These are phyloP conservation scores for Tragelaphus scriptus DNA, from an alignment of 2,113 vertebrate genomes.

Conservation along the genomic window DNA sequence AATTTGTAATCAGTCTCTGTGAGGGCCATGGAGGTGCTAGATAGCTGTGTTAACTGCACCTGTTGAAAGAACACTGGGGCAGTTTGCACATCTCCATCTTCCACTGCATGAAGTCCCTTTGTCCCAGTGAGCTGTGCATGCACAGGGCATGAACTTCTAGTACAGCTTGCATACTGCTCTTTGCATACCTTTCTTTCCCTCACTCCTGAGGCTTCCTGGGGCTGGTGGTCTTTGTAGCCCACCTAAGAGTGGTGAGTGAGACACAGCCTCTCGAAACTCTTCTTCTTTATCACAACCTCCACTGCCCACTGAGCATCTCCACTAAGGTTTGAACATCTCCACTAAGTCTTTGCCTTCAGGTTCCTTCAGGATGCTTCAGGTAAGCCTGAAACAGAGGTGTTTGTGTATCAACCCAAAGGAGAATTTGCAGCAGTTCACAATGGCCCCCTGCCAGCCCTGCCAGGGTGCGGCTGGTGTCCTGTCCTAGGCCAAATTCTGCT, in stretches of 20 bases:
- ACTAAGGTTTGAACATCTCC: not conserved
- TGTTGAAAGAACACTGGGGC: not conserved
- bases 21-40: not conserved
- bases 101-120: no score
- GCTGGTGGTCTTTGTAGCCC: not conserved
- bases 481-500: not conserved
- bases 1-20: not conserved
- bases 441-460: not conserved
- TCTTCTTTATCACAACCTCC: not conserved
- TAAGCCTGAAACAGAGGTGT: not conserved
- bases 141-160: no score
- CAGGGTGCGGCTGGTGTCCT: rapidly evolving
- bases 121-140: rapidly evolving
- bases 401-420: not conserved
- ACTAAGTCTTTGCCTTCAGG: not conserved
- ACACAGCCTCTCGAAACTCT: not conserved
- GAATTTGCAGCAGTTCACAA: not conserved
- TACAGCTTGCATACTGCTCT: rapidly evolving
- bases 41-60: not conserved
- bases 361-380: not conserved
- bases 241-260: not conserved
- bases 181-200: not conserved
- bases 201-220: rapidly evolving
- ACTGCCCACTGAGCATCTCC: not conserved
- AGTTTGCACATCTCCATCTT: not conserved